Percentiles rank a stretch among this genome's conserved stretches.
Conservation (phyloP, 2,888 invertebrate genomes). For the Drosophila flavopinicola region DNA sequence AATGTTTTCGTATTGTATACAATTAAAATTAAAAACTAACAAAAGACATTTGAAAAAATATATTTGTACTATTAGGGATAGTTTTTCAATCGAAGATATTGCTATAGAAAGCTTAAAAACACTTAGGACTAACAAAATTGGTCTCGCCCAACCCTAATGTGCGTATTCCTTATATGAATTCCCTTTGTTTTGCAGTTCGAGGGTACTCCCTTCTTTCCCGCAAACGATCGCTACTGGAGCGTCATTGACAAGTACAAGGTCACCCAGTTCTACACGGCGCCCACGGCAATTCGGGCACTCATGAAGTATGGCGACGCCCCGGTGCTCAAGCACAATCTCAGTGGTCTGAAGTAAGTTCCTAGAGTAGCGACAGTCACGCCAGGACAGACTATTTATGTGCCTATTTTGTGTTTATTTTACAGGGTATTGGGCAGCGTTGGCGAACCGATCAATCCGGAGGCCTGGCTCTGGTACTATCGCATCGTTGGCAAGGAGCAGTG, state of each 20-base stretch:
- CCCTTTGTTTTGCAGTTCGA: conserved; percentile 89
- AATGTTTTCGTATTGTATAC: too few species aligned
- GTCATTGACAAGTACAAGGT: conserved; percentile 97
- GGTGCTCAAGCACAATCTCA: conserved; percentile 88
- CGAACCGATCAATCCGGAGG: conserved; percentile 99
- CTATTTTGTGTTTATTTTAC: too few species aligned
- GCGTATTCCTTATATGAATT: neutral
- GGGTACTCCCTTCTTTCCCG: conserved; percentile 98
- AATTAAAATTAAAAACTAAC: too few species aligned
- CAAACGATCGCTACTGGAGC: conserved; percentile 96
- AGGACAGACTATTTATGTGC: neutral
- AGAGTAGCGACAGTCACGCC: too few species aligned
- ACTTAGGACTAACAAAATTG: too few species aligned
- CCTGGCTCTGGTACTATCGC: conserved; percentile 98
- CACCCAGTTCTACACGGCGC: conserved; percentile 98
- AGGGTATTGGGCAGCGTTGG: conserved; percentile 98
- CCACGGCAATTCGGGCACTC: conserved; percentile 97
- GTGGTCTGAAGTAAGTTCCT: conserved; percentile 81
- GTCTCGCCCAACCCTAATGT: too few species aligned
- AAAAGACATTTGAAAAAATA: too few species aligned
- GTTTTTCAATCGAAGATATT: too few species aligned
- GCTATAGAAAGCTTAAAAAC: too few species aligned
- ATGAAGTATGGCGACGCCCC: conserved; percentile 96
- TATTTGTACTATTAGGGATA: neutral
- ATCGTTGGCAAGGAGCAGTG: conserved; percentile 92